These are phyloP conservation scores for Channa striata DNA, from an alignment of 2,797 vertebrate genomes.

Conservation along the genomic window DNA sequence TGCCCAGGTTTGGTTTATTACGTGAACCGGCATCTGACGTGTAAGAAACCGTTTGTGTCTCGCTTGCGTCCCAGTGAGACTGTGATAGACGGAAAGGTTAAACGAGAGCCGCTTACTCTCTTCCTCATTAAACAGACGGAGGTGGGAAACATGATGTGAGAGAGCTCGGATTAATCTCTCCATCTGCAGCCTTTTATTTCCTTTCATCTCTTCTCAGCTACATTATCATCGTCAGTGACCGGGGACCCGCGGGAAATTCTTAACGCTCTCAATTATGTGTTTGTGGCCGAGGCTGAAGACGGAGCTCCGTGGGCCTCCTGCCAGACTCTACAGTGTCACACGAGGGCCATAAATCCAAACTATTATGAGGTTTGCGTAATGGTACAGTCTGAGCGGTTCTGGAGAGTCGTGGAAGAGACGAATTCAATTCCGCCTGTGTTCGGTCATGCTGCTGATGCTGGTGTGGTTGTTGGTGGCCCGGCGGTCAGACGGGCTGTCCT, in stretches of 20 bases:
- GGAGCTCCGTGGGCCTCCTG: conserved; percentile 54
- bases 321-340: conserved; percentile 72
- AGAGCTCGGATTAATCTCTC: conserved; percentile 39
- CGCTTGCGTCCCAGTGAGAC: conserved; percentile 34
- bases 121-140: not conserved
- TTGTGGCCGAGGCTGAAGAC: conserved; percentile 51
- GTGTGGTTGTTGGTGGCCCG: conserved; percentile 66
- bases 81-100: not conserved
- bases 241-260: conserved; percentile 48
- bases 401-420: conserved; percentile 44
- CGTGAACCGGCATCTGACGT: conserved; percentile 68
- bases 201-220: conserved; percentile 34
- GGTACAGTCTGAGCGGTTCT: conserved; percentile 51
- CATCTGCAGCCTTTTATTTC: conserved; percentile 20
- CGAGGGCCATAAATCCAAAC: conserved; percentile 76
- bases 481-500: conserved; percentile 66
- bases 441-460: conserved; percentile 60
- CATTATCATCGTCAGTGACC: conserved; percentile 38
- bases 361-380: conserved; percentile 78
- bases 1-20: conserved; percentile 53
- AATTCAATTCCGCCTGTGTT: conserved; percentile 53
- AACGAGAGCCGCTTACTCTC: not conserved
- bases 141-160: conserved; percentile 15
- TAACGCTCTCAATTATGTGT: conserved; percentile 61
- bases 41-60: conserved; percentile 61